Evolutionary conservation across 2,113 vertebrate species (phyloP), one percentile per base, ranked within the genome.

Genomic region (Gallinago media): DNA sequence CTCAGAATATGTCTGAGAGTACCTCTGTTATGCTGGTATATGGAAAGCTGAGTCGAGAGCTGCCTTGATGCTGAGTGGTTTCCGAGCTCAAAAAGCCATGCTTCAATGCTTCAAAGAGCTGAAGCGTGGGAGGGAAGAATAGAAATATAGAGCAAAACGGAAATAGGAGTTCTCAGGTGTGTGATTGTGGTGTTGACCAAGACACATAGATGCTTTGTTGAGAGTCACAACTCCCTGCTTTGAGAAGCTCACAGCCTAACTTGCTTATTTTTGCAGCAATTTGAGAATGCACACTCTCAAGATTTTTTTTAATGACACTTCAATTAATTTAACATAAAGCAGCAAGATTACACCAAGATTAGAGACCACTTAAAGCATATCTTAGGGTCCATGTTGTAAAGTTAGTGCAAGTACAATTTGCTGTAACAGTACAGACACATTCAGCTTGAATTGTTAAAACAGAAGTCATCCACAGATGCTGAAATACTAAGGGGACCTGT

Each of bases 41-140:
- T 22, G 85, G 71, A 89, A 85, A 92, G 66, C 59, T 80, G 92
- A 76, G 79, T 42, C 8, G 6, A 68, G 82, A 86, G 71, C 50
- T 74, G 77, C 49, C 65, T 58, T 47, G 36, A 58, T 58, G 65
- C 49, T 46, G 38, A 74, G 74, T 59, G 63, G 27, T 80, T 96
- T 95, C 75, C 22, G 47, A 80, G 71, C 74, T 92, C 18, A 5
- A 12, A 90, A 88, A 90, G 67, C 74, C 63, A 22, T 56, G 89
- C 66, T 89, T 93, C 81, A 77, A 34, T 56, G 89, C 71, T 89
- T 93, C 81, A 74, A 34, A 87, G 88, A 50, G 49, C 87, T 85
- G 52, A 65, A 87, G 87, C 59, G 65, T 92, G 76, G 94, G 90
- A 94, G 74, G 85, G 31, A 36, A 90, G 88, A 85, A 92, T 4